Evolutionary conservation across 2,797 vertebrate species (phyloP), one percentile per base, ranked within the genome.

Genomic region (Naso thynnoides): DNA sequence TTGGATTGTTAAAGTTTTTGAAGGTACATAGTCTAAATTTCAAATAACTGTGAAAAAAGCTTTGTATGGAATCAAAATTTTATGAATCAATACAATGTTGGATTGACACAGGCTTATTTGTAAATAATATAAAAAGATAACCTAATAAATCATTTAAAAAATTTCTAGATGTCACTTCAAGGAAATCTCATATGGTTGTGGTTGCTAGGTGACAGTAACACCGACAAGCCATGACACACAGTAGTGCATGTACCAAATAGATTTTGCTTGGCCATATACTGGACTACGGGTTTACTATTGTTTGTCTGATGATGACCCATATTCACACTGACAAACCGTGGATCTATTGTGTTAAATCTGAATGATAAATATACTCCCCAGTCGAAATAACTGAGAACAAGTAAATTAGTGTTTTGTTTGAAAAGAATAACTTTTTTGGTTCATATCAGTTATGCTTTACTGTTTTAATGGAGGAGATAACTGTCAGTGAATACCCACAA

Each of bases 171-270:
- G 14, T 41, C 36, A 33, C 18, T 49, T 27, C 15, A 56, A 66
- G 55, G 54, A 44, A 58, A 57, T 61, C 36, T 62, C 49, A n/a
- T 31, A 27, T 60, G 45, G 26, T 45, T 56, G 50, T 15, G 59
- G 71, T 84, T 84, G 75, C 82, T 76, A 62, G 60, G 78, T 72
- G 63, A 82, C 63, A 31, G 58, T 47, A 24, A 8, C 31, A 50
- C 26, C 2, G 53, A 33, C 18, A 27, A 45, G 14, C 10, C 33
- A 26, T 56, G 29, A 44, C 49, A 47, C 47, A 47, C 60, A 58
- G 23, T 50, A 39, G 53, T 33, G 29, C 26, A 45, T 44, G 53
- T 49, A 49, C 2, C 23, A 59, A 65, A 64, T 5, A 27, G 39
- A 45, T 36, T 26, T 29, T 33, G 15, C 11, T 26, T 38, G 6